Evolutionary conservation across 2,888 invertebrate genomes (phyloP), one percentile per base, ranked within the genome.

Genomic region (Dasypolia templi): DNA sequence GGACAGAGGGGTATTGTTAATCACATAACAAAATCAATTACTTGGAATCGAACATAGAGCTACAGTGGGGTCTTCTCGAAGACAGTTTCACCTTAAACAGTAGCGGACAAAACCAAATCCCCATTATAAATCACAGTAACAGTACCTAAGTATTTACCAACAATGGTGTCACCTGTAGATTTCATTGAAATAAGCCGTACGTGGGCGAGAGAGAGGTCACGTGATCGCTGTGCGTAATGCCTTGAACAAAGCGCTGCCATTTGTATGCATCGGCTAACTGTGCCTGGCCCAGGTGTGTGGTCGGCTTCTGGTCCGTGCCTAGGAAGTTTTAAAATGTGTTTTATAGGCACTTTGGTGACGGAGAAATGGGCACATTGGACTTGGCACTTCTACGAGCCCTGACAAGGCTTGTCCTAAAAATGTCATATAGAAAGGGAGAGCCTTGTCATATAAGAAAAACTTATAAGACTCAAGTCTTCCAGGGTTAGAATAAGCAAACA

Each of bases 121-220:
- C 12, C 32, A 64, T 56, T 65, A 67, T 29, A 26, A 75, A 64
- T 61, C 51, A 64, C 53, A 42, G 26, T 42, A 64, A 66, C 56
- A 64, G 42, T 67, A 58, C 22, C 26, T 29, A 70, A 62, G 73
- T 73, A 70, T 72, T 73, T 62, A 63, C 49, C 39, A 72, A 77
- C 81, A 84, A 79, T 70, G 61, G 79, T 72, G 70, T 75, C 80
- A 81, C 77, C 75, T 75, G 73, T 77, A 68, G 75, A 81, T 81
- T 81, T 78, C 75, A 66, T 78, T 62, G 77, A 74, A 78, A 71
- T 68, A 72, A 65, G 64, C 51, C 53, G 72, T 80, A 73, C 77
- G 86, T 81, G 75, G 66, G 80, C 65, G 74, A 75, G 71, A 71
- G 75, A 76, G 61, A 49, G 81, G 78, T 84, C 87, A 75, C 86